Percentiles rank a stretch among this genome's conserved stretches.
Conservation (phyloP, 2,888 invertebrate species). For the Cryptocephalus primarius region DNA sequence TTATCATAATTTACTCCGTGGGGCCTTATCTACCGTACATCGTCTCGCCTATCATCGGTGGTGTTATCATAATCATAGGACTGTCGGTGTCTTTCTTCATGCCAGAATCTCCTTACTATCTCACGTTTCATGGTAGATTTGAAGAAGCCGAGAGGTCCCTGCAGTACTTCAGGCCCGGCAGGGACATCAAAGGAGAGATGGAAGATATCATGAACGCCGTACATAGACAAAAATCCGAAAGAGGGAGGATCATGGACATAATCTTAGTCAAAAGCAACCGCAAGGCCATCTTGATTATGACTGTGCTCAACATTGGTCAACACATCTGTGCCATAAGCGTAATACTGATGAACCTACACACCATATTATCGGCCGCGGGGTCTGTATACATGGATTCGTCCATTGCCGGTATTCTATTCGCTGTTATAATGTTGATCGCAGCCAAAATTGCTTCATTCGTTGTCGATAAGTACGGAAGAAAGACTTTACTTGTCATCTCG, state of each 20-base stretch:
- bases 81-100: slow-evolving; percentile 29
- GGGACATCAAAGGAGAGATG: slow-evolving; percentile 27
- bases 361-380: slow-evolving; percentile 29
- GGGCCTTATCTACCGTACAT: slow-evolving; percentile 29
- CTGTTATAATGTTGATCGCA: slow-evolving; percentile 28
- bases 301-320: slow-evolving; percentile 30
- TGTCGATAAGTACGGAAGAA: slow-evolving; percentile 32
- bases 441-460: slow-evolving; percentile 25
- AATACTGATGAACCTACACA: slow-evolving; percentile 34
- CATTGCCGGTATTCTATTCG: slow-evolving; percentile 30
- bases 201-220: slow-evolving; percentile 28
- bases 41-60: slow-evolving; percentile 27
- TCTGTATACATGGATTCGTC: slow-evolving; percentile 26
- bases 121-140: slow-evolving; percentile 23
- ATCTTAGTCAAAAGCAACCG: slow-evolving; percentile 29
- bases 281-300: slow-evolving; percentile 31
- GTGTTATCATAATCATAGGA: slow-evolving; percentile 23
- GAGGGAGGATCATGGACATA: slow-evolving; percentile 29
- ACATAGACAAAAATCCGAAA: slow-evolving; percentile 28
- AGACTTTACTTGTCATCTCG: slow-evolving; percentile 26
- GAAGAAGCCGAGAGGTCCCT: slow-evolving; percentile 27
- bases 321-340: slow-evolving; percentile 34
- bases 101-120: slow-evolving; percentile 35
- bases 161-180: slow-evolving; percentile 21
- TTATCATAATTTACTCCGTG: slow-evolving; percentile 27